phyloP scores from a whole-genome alignment of 2,888 invertebrate genomes.

The Ganaspis brasiliensis region DNA sequence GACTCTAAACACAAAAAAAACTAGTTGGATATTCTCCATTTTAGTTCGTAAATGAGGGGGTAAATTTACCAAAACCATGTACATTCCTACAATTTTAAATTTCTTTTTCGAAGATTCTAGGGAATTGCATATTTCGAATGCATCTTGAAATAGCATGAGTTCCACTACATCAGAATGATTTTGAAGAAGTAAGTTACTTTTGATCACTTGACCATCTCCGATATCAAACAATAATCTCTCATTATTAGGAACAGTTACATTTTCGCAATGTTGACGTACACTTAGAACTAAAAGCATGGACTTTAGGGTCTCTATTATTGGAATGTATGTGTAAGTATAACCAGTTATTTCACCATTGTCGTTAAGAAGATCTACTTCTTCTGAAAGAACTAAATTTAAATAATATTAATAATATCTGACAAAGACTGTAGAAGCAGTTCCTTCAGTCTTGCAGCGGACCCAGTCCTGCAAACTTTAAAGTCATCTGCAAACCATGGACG shows the following conservation, averaged over 20 bases:
- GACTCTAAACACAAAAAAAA: constrained; percentile 53
- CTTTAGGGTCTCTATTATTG: constrained; percentile 45
- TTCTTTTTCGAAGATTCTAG: constrained; percentile 51
- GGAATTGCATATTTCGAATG: constrained; percentile 59
- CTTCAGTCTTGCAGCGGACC: no score
- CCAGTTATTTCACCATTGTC: constrained; percentile 17
- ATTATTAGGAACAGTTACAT: background rate
- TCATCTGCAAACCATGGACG: no score
- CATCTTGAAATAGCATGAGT: constrained; percentile 60
- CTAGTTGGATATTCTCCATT: constrained; percentile 52
- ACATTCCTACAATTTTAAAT: constrained; percentile 56
- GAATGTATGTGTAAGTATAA: constrained; percentile 47
- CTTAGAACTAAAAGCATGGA: constrained; percentile 16
- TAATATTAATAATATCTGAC: no score
- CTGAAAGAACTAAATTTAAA: constrained; percentile 50
- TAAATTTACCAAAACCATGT: constrained; percentile 55
- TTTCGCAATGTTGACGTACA: constrained; percentile 9
- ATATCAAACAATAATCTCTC: constrained; percentile 50
- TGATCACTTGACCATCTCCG: constrained; percentile 54
- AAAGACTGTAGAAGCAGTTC: no score
- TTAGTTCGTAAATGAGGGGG: constrained; percentile 50
- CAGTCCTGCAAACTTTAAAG: no score
- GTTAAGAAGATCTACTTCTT: constrained; percentile 43
- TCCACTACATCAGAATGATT: constrained; percentile 47
- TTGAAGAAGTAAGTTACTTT: constrained; percentile 50